Base-by-base conservation (phyloP, 2,888 invertebrate species). In the Polyploca ridens region DNA sequence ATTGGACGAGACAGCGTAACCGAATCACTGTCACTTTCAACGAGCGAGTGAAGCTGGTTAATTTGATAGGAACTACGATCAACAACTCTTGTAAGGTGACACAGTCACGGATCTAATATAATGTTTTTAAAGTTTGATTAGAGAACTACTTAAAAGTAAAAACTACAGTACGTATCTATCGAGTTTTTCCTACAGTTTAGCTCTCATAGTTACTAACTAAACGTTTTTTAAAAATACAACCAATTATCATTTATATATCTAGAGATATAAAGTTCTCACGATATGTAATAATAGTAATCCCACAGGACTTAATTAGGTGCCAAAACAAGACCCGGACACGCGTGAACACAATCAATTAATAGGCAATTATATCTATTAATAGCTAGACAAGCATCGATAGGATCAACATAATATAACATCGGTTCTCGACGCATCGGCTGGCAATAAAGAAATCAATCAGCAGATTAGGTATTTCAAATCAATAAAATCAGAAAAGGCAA, bases 371-470 rank as follows among this genome's bases (percentile, higher is more conserved):
- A 82, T 86, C 41, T 87, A 91, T 93, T 91, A 89, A 89, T 87
- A 82, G 81, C 81, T 85, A 88, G 88, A 89, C 87, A 88, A 91
- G 87, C 88, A 74, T 87, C 86, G 85, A 91, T 88, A 88, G 84
- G 88, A 90, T 84, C 88, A 87, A 88, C 87, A 88, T 87, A 86
- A 84, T 86, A 82, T 74, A 78, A 78, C 81, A 72, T 72, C 84
- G 71, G 72, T 73, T 10, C 41, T 27, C 19, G 85, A 83, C 83
- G 84, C 84, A 81, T 85, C 85, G 83, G 84, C 76, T 76, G 83
- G 90, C 93, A 91, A 92, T 94, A 94, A 93, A 93, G 92, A 92
- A 93, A 94, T 94, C 93, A 93, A 94, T 94, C 93, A 92, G 88
- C 78, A 86, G 86, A 92, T 93, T 93, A 92, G 91, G 87, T 93